phyloP scores from a whole-genome alignment of 1,140 invertebrate species.

The Nylanderia fulva region DNA sequence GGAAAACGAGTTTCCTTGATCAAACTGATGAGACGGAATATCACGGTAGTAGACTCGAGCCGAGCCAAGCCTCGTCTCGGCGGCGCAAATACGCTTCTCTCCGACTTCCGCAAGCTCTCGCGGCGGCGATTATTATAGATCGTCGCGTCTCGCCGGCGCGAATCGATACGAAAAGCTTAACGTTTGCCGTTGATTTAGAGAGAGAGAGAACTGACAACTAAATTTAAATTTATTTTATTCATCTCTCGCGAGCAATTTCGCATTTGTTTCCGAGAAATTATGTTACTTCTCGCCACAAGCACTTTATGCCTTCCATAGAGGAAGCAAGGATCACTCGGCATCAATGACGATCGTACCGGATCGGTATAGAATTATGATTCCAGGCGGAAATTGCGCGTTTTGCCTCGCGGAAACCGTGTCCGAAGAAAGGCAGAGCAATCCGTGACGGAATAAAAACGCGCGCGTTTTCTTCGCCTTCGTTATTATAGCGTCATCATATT shows the following conservation, averaged over 20 bases:
- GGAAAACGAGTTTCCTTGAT: slow-evolving; percentile 52
- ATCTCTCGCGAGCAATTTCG: background rate
- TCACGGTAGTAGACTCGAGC: slow-evolving; percentile 5
- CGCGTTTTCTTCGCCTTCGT: background rate
- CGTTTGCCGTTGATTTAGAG: background rate
- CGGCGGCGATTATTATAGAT: slow-evolving; percentile 52
- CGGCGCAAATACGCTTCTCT: background rate
- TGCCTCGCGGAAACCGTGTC: background rate
- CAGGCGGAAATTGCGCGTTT: background rate
- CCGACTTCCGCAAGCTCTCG: slow-evolving; percentile 14
- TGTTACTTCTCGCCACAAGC: background rate
- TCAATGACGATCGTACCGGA: background rate
- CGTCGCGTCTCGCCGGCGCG: slow-evolving; percentile 20
- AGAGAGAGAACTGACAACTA: background rate
- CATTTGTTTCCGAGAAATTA: background rate
- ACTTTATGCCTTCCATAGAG: background rate
- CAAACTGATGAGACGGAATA: slow-evolving; percentile 23
- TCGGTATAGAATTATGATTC: background rate
- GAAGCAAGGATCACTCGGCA: background rate
- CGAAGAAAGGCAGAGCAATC: background rate
- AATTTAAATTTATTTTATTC: slow-evolving; percentile 19
- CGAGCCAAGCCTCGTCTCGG: slow-evolving; percentile 52
- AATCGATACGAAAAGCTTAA: slow-evolving; percentile 6
- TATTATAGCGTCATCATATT: background rate
- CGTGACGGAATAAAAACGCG: no score